Conservation (phyloP, 2,113 vertebrate species). For the Podocnemis expansa region DNA sequence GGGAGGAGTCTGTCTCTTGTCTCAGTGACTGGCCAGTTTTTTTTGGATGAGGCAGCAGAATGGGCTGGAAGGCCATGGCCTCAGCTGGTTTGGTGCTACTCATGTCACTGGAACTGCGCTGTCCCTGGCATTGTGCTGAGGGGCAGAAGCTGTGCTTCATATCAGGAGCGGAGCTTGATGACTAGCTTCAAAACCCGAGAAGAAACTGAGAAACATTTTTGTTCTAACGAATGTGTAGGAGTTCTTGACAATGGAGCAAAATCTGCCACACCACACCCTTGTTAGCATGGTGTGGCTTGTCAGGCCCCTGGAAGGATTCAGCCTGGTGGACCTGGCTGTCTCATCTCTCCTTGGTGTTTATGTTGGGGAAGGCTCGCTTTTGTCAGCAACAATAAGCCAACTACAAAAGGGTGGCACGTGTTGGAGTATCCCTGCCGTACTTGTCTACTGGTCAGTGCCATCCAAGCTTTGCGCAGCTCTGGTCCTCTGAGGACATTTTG, state of each 20-base stretch:
- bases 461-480: background rate
- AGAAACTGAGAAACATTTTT: background rate
- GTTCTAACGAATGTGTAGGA: background rate
- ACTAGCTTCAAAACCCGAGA: background rate
- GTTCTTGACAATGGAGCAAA: background rate
- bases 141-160: background rate
- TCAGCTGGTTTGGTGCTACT: background rate
- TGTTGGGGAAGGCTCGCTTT: background rate
- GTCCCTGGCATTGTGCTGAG: background rate
- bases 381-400: background rate
- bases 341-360: no score
- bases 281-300: background rate
- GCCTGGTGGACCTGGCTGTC: background rate
- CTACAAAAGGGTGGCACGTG: background rate
- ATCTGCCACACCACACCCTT: background rate
- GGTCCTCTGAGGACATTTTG: background rate
- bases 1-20: background rate
- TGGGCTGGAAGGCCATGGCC: background rate
- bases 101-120: background rate
- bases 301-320: background rate
- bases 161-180: background rate
- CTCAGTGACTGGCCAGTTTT: background rate
- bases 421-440: background rate
- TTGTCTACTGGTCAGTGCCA: background rate
- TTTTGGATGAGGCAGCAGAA: background rate